A percentile compares a stretch with the other conserved stretches of the same genome.
Evolutionary conservation across 2,113 vertebrate genomes (phyloP).

Genomic region (Rattus norvegicus): DNA sequence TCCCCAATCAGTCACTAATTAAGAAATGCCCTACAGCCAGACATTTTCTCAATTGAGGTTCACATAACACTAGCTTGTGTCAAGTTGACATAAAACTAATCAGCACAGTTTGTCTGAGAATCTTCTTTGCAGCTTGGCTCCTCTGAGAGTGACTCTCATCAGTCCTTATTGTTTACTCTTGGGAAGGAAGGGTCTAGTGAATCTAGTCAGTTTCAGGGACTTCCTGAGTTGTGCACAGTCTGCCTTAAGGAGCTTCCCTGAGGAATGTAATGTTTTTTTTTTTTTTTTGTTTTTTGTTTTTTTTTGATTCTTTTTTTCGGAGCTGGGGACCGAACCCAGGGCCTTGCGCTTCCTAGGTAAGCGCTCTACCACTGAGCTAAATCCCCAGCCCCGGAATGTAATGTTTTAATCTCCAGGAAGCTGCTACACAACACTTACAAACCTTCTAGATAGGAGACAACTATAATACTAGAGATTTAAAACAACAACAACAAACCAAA

Average conservation of each 20-base stretch:
- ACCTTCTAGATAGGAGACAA: not conserved
- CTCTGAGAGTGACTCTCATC: not conserved
- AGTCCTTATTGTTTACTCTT: not conserved
- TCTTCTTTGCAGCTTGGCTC: not conserved
- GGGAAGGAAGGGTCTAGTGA: not conserved
- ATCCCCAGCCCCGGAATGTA: too few relatives aligned
- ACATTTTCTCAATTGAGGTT: not conserved
- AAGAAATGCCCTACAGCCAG: not conserved
- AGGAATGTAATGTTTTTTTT: not conserved
- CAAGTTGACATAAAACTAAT: not conserved
- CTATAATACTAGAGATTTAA: not conserved
- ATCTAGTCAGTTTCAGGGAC: not conserved
- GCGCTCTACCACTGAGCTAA: too few relatives aligned
- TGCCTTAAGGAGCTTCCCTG: not conserved
- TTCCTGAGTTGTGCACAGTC: not conserved
- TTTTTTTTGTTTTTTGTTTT: too few relatives aligned
- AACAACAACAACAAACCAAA: too few relatives aligned
- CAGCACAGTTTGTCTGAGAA: not conserved
- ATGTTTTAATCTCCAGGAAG: not conserved
- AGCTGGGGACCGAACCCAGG: too few relatives aligned
- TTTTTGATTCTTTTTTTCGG: too few relatives aligned
- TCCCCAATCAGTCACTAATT: not conserved
- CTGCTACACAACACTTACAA: not conserved
- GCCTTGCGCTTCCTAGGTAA: too few relatives aligned
- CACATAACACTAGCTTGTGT: not conserved